These are phyloP conservation scores for Lampropteryx suffumata DNA, from an alignment of 2,888 invertebrate species.

Conservation along the genomic window DNA sequence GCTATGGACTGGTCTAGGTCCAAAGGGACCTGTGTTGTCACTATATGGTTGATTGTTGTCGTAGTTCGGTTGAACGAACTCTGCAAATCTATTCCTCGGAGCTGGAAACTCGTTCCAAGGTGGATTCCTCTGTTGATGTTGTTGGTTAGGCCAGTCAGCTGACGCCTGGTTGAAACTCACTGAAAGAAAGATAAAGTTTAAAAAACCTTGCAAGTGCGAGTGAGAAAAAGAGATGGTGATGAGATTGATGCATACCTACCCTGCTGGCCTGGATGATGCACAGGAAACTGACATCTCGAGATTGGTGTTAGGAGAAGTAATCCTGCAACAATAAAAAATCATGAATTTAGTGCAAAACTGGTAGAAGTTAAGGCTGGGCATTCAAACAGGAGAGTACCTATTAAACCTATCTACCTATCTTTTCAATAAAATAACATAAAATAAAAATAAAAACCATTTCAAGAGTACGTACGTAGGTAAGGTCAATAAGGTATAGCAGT, in stretches of 20 bases:
- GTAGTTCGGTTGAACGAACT: slow-evolving; percentile 29
- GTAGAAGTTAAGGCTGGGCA: too few species aligned
- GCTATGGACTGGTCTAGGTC: slow-evolving; percentile 25
- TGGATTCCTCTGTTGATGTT: slow-evolving; percentile 58
- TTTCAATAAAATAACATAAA: too few species aligned
- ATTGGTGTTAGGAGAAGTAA: slow-evolving; percentile 49
- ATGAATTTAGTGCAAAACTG: too few species aligned
- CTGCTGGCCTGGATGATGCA: slow-evolving; percentile 57
- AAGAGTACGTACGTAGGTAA: too few species aligned
- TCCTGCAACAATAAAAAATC: slow-evolving; percentile 57
- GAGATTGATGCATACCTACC: slow-evolving; percentile 79
- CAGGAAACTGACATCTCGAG: slow-evolving; percentile 61
- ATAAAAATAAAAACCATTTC: too few species aligned
- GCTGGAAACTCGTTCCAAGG: slow-evolving; percentile 71
- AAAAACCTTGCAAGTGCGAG: slow-evolving; percentile 8
- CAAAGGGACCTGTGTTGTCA: slow-evolving; percentile 46
- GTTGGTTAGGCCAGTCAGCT: slow-evolving; percentile 55
- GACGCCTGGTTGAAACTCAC: slow-evolving; percentile 58
- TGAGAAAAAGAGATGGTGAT: slow-evolving; percentile 11
- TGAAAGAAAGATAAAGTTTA: slow-evolving; percentile 39
- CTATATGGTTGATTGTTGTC: slow-evolving; percentile 35
- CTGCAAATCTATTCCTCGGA: slow-evolving; percentile 71
- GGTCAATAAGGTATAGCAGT: too few species aligned
- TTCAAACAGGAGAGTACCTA: too few species aligned
- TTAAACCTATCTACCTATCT: too few species aligned